Percentiles rank a stretch among this genome's conserved stretches.
Conservation (phyloP, 2,113 vertebrate genomes). For the Hypanus sabinus region DNA sequence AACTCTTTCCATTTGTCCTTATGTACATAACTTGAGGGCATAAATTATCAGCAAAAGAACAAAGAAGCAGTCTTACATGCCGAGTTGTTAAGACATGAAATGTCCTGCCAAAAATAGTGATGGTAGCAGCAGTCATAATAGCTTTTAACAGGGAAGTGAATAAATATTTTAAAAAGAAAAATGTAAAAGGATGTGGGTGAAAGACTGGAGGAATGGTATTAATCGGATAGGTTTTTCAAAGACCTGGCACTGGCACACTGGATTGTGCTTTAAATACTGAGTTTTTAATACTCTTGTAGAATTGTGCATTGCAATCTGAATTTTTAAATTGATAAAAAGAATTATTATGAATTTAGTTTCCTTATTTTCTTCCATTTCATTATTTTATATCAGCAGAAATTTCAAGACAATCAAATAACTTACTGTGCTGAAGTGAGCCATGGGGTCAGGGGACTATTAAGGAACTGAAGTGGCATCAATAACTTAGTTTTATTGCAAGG, state of each 20-base stretch:
- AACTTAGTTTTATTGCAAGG: neutral
- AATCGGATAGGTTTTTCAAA: neutral
- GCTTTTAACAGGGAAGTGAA: conserved; percentile 13
- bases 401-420: neutral
- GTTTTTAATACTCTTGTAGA: neutral
- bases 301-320: neutral
- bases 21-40: neutral
- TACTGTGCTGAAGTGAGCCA: neutral
- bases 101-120: conserved; percentile 14
- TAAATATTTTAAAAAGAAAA: conserved; percentile 31
- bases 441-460: neutral
- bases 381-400: neutral
- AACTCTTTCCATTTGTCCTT: neutral
- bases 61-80: neutral
- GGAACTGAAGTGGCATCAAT: neutral
- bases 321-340: neutral
- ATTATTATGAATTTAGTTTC: neutral
- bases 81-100: neutral
- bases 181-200: conserved; percentile 21
- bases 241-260: neutral
- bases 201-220: neutral
- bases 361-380: neutral
- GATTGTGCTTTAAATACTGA: neutral
- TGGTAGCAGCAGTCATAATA: conserved; percentile 12
- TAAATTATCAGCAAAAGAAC: neutral